Base-by-base conservation (phyloP, 2,797 vertebrate genomes). In the Falco columbarius region DNA sequence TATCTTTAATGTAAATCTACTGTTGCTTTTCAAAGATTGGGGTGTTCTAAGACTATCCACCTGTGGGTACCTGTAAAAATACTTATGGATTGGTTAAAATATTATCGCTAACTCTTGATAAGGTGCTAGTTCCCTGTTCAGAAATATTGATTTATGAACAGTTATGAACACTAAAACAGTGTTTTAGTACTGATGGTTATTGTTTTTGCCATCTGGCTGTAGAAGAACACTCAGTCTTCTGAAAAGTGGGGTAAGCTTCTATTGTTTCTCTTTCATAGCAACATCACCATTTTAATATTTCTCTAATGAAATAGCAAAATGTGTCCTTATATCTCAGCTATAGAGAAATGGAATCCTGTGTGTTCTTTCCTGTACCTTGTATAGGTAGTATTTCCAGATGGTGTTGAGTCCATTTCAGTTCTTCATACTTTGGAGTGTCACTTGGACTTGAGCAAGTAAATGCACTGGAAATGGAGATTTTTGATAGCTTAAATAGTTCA, bases 381-480 rank as follows among this genome's bases (percentile, higher is more conserved):
- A 40, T 9, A 44, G 14, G 12, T 6, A 1, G 2, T 38, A 38
- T 23, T 73, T 88, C 6, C 42, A 56, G 36, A 67, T 9, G 58
- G 12, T 19, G 7, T 49, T 49, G 9, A 3, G 34, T 4, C 10
- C 0, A 0, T 63, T 86, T 59, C 14, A 40, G 15, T 29, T 55
- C 34, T 44, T 81, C 29, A 14, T 46, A 19, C 13, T 90, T 93
- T 0, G 1, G 18, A 58, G 7, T 29, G 22, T 79, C 13, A 6
- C 8, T 77, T 86, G 10, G 27, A 36, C 19, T 54, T 83, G 42
- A 47, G 15, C 3, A 47, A 42, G 26, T 29, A 86, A 86, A 63
- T 26, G 27, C 9, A 24, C 2, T n/a, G 13, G 24, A 63, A 79
- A 72, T 7, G 1, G 70, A 44, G 12, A 6, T 36, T 58, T 91